Evolutionary conservation across 23 tunicate species (phyloP).

Genomic region (Styela clava): DNA sequence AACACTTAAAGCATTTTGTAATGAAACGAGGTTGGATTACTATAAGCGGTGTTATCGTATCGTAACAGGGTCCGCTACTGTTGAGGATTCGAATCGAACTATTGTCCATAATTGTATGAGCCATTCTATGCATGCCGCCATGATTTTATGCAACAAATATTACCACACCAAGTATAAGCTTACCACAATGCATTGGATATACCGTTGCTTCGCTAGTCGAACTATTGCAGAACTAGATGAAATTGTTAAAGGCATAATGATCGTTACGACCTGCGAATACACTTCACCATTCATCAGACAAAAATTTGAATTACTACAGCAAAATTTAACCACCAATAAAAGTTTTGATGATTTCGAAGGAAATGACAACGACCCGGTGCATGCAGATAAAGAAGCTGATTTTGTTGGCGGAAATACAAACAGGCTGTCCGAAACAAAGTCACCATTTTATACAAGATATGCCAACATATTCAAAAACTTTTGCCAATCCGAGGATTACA

Average conservation of each 20-base stretch:
- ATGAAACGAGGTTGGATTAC: conserved; percentile 13
- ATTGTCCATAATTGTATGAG: conserved; percentile 43
- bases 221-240: background rate
- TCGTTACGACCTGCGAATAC: background rate
- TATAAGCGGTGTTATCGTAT: conserved; percentile 29
- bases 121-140: conserved; percentile 42
- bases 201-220: background rate
- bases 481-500: background rate
- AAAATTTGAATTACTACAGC: background rate
- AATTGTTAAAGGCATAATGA: background rate
- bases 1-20: conserved; percentile 7
- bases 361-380: background rate
- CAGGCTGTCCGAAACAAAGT: conserved; percentile 3
- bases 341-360: background rate
- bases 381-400: background rate
- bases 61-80: conserved; percentile 9
- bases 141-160: conserved; percentile 5
- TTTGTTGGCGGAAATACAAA: background rate
- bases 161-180: background rate
- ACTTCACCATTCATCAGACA: background rate
- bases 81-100: conserved; percentile 13
- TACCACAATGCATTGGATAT: conserved; percentile 29
- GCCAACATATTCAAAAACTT: background rate
- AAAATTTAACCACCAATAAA: background rate
- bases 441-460: conserved; percentile 10